phyloP scores from a whole-genome alignment of 2,888 invertebrate genomes.

The Leptothorax acervorum region DNA sequence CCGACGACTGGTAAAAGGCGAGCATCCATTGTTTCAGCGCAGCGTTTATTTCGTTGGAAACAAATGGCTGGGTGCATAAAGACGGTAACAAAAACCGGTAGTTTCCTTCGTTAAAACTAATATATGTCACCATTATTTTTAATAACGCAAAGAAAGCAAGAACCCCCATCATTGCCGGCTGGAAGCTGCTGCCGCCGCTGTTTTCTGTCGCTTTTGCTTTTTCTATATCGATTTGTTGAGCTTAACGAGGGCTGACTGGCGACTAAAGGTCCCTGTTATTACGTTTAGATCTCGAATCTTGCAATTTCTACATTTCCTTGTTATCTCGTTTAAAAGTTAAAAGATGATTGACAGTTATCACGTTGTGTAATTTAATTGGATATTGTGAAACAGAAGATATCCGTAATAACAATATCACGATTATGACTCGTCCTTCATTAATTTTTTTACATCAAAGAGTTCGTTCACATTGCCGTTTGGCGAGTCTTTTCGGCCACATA shows the following conservation, averaged over 20 bases:
- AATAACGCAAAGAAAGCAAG: slow-evolving; percentile 79
- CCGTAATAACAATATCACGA: background rate
- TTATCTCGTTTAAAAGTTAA: background rate
- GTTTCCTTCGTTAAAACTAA: slow-evolving; percentile 83
- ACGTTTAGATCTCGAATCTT: slow-evolving; percentile 45
- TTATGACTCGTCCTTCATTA: background rate
- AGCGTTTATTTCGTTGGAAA: slow-evolving; percentile 74
- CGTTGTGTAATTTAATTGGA: background rate
- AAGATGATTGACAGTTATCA: background rate
- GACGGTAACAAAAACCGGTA: slow-evolving; percentile 76
- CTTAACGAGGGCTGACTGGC: slow-evolving; percentile 71
- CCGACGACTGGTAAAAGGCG: slow-evolving; percentile 68
- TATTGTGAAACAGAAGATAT: background rate
- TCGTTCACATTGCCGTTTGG: background rate
- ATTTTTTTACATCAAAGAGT: slow-evolving; percentile 4
- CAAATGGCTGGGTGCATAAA: slow-evolving; percentile 81
- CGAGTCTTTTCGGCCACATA: slow-evolving; percentile 21
- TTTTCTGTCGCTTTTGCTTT: slow-evolving; percentile 33
- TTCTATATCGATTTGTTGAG: slow-evolving; percentile 29
- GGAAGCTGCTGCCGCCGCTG: slow-evolving; percentile 65
- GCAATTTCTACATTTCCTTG: slow-evolving; percentile 21
- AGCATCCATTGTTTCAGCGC: slow-evolving; percentile 77
- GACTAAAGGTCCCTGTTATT: slow-evolving; percentile 57
- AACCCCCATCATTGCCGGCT: slow-evolving; percentile 57
- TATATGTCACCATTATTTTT: slow-evolving; percentile 84